Percentiles rank a stretch among this genome's conserved stretches.
phyloP scores from a whole-genome alignment of 2,888 invertebrate genomes.

The Molorchus minor region DNA sequence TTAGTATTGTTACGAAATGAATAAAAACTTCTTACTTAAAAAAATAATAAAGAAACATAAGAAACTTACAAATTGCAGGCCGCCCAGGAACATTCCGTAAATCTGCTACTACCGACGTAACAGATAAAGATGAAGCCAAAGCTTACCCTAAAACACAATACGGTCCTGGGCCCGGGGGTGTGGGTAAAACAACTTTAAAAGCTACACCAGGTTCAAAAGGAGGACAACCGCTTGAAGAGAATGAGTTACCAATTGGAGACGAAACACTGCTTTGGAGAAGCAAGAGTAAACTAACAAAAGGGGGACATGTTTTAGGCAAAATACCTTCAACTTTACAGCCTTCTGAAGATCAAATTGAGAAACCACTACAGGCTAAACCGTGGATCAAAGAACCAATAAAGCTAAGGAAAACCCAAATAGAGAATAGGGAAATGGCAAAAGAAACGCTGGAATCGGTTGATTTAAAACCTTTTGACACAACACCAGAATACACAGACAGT shows the following conservation, averaged over 20 bases:
- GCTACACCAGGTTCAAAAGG: constrained; percentile 53
- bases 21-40: no score
- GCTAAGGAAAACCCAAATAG: constrained; percentile 64
- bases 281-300: constrained; percentile 28
- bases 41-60: no score
- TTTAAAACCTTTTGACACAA: constrained; percentile 67
- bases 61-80: constrained; percentile 58
- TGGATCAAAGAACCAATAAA: constrained; percentile 74
- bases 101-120: constrained; percentile 58
- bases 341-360: constrained; percentile 40
- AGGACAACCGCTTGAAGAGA: constrained; percentile 59
- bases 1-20: no score
- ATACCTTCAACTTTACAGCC: constrained; percentile 24
- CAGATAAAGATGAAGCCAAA: constrained; percentile 53
- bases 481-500: not conserved
- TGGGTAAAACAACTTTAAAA: constrained; percentile 53
- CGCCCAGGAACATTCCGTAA: constrained; percentile 64
- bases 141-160: constrained; percentile 46
- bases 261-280: constrained; percentile 67
- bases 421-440: constrained; percentile 59
- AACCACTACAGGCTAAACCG: constrained; percentile 60
- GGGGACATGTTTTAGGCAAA: no score
- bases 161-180: constrained; percentile 56
- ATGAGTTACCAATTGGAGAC: constrained; percentile 65
- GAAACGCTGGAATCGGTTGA: constrained; percentile 64